Base-by-base conservation (phyloP, 2,113 vertebrate species). In the Tragelaphus buxtoni region DNA sequence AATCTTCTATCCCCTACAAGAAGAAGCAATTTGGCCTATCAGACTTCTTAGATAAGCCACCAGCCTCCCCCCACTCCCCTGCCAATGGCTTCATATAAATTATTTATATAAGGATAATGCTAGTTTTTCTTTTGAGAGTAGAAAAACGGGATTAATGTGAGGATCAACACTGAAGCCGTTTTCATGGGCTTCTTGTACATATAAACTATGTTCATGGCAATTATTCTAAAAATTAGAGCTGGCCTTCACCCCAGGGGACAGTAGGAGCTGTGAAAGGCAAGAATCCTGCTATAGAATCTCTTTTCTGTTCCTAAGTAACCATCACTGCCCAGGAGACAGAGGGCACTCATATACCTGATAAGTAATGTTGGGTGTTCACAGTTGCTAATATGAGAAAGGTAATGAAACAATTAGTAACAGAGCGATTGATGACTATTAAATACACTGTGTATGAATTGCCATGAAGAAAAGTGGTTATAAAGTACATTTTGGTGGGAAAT, bases 31-130 rank as follows among this genome's bases (percentile, higher is more conserved):
- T 87, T 94, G 85, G 60, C 88, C 84, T 91, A 96, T 86, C 58
- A 63, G 72, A 81, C 53, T 45, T 91, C 79, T 83, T 51, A 92
- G 86, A 95, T 88, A 96, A 96, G 49, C 88, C 30, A 60, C 45
- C 5, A 35, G 7, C 30, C 79, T 20, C 4, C 42, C 17, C 58
- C 69, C 45, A 61, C 39, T 84, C 82, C 49, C 60, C 30, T 51
- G 63, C 53, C 8, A 97, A 96, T 84, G 90, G 85, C 69, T 97
- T 82, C 61, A 24, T 96, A 95, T 98, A 95, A 97, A 98, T 97
- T 90, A 97, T 97, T 97, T 97, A 97, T 97, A 82, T 96, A 94
- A 97, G 82, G 81, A 96, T 97, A 96, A 97, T 76, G 82, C 55
- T 72, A 74, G 32, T 4, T 86, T 82, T 95, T 8, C 69, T 97